phyloP scores from a whole-genome alignment of 2,113 vertebrate species.

The Bucco capensis region DNA sequence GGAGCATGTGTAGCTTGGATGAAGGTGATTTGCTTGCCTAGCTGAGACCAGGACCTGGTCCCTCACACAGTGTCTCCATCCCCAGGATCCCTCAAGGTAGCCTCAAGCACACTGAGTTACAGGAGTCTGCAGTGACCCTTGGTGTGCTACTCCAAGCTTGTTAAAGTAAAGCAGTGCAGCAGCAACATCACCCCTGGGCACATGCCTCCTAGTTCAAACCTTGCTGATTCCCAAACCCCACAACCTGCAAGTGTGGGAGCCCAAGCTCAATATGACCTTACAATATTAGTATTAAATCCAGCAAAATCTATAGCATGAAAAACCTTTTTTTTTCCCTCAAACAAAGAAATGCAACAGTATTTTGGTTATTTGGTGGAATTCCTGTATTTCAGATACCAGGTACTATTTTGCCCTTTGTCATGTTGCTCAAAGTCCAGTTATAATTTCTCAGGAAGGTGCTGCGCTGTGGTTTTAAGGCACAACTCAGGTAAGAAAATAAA shows the following conservation, averaged over 20 bases:
- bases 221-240: not conserved
- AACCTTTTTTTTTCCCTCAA: not conserved
- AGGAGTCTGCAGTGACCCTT: accelerated
- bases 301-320: not conserved
- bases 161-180: not conserved
- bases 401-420: not conserved
- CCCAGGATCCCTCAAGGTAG: not conserved
- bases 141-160: not conserved
- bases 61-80: not conserved
- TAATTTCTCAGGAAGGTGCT: not conserved
- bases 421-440: not conserved
- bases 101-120: not conserved
- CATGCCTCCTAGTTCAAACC: accelerated
- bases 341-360: not conserved
- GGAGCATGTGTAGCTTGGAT: not conserved
- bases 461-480: not conserved
- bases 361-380: not conserved
- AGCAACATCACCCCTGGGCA: not conserved
- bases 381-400: not conserved
- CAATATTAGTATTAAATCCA: not conserved
- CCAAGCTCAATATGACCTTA: not conserved
- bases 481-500: not conserved
- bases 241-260: not conserved
- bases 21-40: not conserved
- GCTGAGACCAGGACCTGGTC: not conserved